phyloP scores from a whole-genome alignment of 2,888 invertebrate species.

The Epinotia ramella region DNA sequence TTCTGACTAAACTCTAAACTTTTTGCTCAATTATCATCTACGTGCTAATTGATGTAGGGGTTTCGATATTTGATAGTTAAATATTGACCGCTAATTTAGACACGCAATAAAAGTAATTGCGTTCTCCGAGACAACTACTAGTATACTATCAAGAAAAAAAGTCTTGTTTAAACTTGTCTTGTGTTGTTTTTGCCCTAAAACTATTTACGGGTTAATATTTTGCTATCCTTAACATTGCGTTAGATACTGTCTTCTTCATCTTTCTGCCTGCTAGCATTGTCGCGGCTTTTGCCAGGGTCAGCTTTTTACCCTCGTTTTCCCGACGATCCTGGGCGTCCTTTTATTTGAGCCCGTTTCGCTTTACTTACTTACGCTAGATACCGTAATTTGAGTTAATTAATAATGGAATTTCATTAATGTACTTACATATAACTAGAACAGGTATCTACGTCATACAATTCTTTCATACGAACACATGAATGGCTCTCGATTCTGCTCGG shows the following conservation, averaged over 20 bases:
- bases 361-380: too few species aligned
- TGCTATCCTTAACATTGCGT: too few species aligned
- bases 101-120: conserved; percentile 25
- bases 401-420: not conserved
- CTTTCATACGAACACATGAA: conserved; percentile 55
- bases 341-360: too few species aligned
- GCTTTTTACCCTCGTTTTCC: too few species aligned
- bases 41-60: conserved; percentile 8
- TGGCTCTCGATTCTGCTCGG: conserved; percentile 57
- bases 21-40: conserved; percentile 12
- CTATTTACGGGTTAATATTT: not conserved
- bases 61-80: conserved; percentile 18
- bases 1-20: not conserved
- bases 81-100: conserved; percentile 24
- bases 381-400: not conserved
- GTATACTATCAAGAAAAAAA: not conserved
- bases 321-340: too few species aligned
- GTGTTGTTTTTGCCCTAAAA: too few species aligned
- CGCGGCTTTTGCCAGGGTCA: too few species aligned
- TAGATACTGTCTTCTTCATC: too few species aligned
- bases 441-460: conserved; percentile 44
- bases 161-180: not conserved
- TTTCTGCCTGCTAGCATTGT: too few species aligned
- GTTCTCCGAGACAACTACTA: not conserved
- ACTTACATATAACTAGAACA: conserved; percentile 1